These are phyloP conservation scores for Cantharis rufa DNA, from an alignment of 2,888 invertebrate species.

Conservation along the genomic window DNA sequence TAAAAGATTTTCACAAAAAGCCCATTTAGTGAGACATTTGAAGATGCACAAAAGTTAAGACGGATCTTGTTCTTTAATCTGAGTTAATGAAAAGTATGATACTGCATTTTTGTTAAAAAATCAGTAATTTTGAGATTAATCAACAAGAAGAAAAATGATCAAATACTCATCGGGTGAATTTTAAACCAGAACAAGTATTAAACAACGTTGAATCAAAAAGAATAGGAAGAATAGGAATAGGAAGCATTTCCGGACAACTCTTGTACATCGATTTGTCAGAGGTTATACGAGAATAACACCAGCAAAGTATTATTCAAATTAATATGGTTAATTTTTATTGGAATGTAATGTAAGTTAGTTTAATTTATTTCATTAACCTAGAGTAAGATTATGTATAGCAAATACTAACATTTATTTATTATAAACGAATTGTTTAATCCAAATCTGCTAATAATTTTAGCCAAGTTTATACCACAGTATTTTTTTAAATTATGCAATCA, in stretches of 20 bases:
- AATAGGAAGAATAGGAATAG: no score
- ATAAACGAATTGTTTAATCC: not conserved
- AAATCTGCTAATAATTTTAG: not conserved
- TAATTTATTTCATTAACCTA: not conserved
- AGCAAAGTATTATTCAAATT: not conserved
- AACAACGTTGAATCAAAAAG: no score
- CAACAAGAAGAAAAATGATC: not conserved
- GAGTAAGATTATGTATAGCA: not conserved
- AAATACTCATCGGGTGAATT: not conserved
- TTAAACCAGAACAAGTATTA: not conserved
- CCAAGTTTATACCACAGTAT: not conserved
- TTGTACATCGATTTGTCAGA: not conserved
- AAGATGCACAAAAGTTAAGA: conserved; percentile 49
- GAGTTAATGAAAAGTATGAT: not conserved
- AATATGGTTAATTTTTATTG: not conserved
- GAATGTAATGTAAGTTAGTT: not conserved
- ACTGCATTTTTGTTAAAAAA: not conserved
- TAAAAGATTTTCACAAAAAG: conserved; percentile 55
- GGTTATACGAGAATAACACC: not conserved
- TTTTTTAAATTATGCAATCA: no score
- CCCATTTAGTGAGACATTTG: conserved; percentile 53
- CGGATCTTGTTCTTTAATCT: not conserved
- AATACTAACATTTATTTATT: not conserved
- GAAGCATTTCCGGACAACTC: not conserved
- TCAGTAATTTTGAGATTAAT: not conserved